These are phyloP conservation scores for Nomada hirtipes DNA, from an alignment of 2,888 invertebrate species.

Conservation along the genomic window DNA sequence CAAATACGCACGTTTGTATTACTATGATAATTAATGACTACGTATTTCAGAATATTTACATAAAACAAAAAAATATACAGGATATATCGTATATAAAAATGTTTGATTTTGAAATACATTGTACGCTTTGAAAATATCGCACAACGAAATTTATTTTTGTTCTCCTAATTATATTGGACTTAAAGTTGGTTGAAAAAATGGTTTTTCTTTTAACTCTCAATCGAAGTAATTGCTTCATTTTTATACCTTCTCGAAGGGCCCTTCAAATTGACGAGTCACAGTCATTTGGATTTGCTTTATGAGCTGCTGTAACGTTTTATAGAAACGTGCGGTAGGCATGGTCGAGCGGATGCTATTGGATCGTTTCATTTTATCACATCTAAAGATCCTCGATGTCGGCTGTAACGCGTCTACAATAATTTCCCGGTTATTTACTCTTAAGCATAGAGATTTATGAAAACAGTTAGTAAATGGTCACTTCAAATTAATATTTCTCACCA, in stretches of 20 bases:
- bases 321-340: constrained; percentile 42
- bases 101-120: too few relatives aligned
- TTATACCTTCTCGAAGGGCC: neutral
- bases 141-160: too few relatives aligned
- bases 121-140: too few relatives aligned
- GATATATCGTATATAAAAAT: too few relatives aligned
- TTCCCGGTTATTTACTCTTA: constrained; percentile 32
- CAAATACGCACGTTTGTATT: too few relatives aligned
- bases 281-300: constrained; percentile 45
- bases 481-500: neutral
- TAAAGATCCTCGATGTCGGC: constrained; percentile 31
- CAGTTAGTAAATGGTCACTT: neutral
- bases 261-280: constrained; percentile 20
- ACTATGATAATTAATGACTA: too few relatives aligned
- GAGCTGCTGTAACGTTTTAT: constrained; percentile 58
- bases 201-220: neutral
- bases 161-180: too few relatives aligned
- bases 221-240: constrained; percentile 7
- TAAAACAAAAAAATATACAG: too few relatives aligned
- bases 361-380: constrained; percentile 56
- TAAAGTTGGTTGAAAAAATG: too few relatives aligned
- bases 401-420: constrained; percentile 22
- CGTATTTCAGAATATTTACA: too few relatives aligned
- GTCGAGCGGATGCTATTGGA: constrained; percentile 50
- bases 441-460: constrained; percentile 11